phyloP scores from a whole-genome alignment of 2,888 invertebrate species.

The Cecidostiba fungosa region DNA sequence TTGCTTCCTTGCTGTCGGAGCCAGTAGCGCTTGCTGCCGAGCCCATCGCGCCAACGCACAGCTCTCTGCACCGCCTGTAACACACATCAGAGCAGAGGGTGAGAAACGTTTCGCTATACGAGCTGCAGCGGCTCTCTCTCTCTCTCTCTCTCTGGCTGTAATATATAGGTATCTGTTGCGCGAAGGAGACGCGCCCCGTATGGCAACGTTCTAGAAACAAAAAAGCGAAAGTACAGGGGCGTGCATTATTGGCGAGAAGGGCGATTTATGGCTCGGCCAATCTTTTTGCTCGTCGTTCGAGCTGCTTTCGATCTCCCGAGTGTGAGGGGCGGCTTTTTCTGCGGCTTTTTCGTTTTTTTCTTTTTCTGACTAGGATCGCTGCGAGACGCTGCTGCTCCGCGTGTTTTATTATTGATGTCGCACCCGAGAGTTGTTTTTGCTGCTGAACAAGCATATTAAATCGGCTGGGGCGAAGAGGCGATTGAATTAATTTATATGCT shows the following conservation, averaged over 20 bases:
- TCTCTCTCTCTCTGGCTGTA: neutral
- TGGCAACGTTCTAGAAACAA: neutral
- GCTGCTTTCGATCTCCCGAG: conserved; percentile 7
- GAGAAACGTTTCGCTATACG: neutral
- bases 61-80: neutral
- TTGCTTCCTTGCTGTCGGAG: conserved; percentile 1
- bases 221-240: neutral
- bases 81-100: neutral
- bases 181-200: neutral
- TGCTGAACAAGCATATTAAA: too few relatives aligned
- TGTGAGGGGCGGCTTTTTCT: neutral
- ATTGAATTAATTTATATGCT: neutral
- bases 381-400: too few relatives aligned
- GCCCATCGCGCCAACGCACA: conserved; percentile 38
- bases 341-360: neutral
- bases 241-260: conserved; percentile 29
- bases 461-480: too few relatives aligned
- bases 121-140: neutral
- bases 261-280: conserved; percentile 46
- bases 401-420: neutral
- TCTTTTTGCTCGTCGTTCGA: conserved; percentile 12
- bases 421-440: neutral
- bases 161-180: neutral
- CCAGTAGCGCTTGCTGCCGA: conserved; percentile 25
- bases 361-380: neutral